phyloP scores from a whole-genome alignment of 2,797 vertebrate species.

The Saxicola maurus region DNA sequence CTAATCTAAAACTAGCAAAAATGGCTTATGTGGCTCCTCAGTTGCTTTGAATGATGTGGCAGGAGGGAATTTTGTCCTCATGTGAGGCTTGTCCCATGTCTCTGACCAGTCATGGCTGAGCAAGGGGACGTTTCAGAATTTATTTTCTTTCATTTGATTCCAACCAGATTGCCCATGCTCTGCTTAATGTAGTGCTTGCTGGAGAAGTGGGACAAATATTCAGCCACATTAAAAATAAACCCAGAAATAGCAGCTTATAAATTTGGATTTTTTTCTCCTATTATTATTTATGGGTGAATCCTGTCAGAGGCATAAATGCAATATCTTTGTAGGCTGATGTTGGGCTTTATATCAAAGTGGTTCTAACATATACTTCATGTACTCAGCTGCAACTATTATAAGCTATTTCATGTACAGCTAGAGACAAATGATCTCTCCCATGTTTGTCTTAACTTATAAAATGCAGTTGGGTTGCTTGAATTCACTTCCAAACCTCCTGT shows the following conservation, averaged over 20 bases:
- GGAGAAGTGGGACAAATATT: slow-evolving; percentile 47
- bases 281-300: slow-evolving; percentile 73
- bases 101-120: background rate
- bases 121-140: slow-evolving; percentile 27
- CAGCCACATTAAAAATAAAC: slow-evolving; percentile 70
- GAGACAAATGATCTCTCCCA: slow-evolving; percentile 70
- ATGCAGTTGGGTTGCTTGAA: slow-evolving; percentile 66
- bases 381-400: slow-evolving; percentile 70
- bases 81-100: background rate
- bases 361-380: slow-evolving; percentile 70
- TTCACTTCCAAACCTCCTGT: slow-evolving; percentile 57
- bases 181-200: slow-evolving; percentile 65
- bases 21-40: background rate
- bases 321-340: slow-evolving; percentile 59
- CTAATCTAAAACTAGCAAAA: background rate
- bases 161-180: slow-evolving; percentile 54
- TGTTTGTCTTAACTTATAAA: slow-evolving; percentile 73
- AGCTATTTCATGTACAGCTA: slow-evolving; percentile 72
- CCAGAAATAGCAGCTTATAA: slow-evolving; percentile 72
- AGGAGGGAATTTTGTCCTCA: background rate
- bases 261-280: slow-evolving; percentile 69
- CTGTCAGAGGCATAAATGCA: slow-evolving; percentile 70
- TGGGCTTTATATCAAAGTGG: slow-evolving; percentile 73
- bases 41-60: background rate
- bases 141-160: slow-evolving; percentile 53